These are phyloP conservation scores for Spinibarbus caldwelli DNA, from an alignment of 2,797 vertebrate species.

Conservation along the genomic window DNA sequence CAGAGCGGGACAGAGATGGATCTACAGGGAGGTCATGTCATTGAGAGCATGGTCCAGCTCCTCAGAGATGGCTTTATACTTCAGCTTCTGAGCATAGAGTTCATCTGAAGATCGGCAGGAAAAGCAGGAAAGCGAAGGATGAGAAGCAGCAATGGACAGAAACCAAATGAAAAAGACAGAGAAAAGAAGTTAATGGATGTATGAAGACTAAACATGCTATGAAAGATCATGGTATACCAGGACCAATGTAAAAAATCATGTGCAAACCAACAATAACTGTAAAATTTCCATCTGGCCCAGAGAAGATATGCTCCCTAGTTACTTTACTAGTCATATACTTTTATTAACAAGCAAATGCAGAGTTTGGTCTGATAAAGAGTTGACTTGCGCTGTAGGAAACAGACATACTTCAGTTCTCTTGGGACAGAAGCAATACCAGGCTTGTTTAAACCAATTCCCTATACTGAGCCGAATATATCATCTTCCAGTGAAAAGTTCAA, in stretches of 20 bases:
- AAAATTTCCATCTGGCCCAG: constrained; percentile 36
- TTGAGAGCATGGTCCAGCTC: constrained; percentile 94
- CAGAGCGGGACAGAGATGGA: constrained; percentile 49
- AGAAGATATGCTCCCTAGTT: constrained; percentile 23
- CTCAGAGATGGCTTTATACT: constrained; percentile 95
- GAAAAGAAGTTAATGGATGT: constrained; percentile 62
- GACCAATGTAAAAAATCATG: constrained; percentile 24
- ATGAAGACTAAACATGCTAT: constrained; percentile 66
- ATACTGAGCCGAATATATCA: constrained; percentile 41
- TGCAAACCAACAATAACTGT: neutral
- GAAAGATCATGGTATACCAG: constrained; percentile 12
- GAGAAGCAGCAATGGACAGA: constrained; percentile 49
- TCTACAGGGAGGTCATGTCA: constrained; percentile 92
- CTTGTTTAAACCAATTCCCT: constrained; percentile 36
- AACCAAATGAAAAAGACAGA: constrained; percentile 54
- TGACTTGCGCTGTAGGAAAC: constrained; percentile 6
- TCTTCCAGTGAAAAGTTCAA: constrained; percentile 28
- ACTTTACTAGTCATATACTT: constrained; percentile 32
- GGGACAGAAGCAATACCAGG: constrained; percentile 20
- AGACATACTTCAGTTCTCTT: constrained; percentile 38
- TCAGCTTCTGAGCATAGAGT: constrained; percentile 94
- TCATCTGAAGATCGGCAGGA: constrained; percentile 81
- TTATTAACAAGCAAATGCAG: constrained; percentile 22
- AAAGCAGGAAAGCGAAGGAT: constrained; percentile 70
- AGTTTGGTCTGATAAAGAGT: constrained; percentile 16